A percentile compares a stretch with the other conserved stretches of the same genome.
Conservation (phyloP, 2,113 vertebrate species). For the Dicaeum eximium region DNA sequence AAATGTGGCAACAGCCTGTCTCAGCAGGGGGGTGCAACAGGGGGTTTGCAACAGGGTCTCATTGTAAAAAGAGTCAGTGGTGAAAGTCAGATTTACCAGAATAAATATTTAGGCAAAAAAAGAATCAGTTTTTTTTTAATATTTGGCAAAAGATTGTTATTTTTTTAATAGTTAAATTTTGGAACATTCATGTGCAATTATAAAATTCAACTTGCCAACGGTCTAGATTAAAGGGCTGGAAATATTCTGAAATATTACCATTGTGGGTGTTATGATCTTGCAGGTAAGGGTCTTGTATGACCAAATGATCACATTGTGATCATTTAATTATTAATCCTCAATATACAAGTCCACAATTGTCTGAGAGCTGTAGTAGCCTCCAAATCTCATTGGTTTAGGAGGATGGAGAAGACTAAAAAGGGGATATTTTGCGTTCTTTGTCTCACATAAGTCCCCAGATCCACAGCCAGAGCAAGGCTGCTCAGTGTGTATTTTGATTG, state of each 20-base stretch:
- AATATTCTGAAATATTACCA: not conserved
- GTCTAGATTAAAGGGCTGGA: not conserved
- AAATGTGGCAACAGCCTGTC: not conserved
- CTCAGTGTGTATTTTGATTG: not conserved
- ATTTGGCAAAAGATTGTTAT: not conserved
- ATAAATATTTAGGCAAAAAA: not conserved
- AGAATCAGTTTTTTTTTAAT: not conserved
- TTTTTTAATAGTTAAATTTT: not conserved
- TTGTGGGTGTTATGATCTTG: not conserved
- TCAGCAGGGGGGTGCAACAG: accelerated
- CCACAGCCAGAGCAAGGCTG: not conserved
- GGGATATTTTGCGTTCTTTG: not conserved
- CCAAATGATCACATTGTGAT: not conserved
- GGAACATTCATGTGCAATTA: not conserved
- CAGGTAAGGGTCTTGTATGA: not conserved
- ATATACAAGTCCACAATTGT: not conserved
- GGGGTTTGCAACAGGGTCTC: not conserved
- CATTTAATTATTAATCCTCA: not conserved
- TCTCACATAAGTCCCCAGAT: not conserved
- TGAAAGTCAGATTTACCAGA: not conserved
- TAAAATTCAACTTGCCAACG: not conserved
- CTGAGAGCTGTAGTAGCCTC: not conserved
- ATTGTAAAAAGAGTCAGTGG: not conserved
- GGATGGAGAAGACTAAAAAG: not conserved
- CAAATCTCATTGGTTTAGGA: not conserved